Conservation (phyloP, 2,888 invertebrate species). For the Acronicta alni region DNA sequence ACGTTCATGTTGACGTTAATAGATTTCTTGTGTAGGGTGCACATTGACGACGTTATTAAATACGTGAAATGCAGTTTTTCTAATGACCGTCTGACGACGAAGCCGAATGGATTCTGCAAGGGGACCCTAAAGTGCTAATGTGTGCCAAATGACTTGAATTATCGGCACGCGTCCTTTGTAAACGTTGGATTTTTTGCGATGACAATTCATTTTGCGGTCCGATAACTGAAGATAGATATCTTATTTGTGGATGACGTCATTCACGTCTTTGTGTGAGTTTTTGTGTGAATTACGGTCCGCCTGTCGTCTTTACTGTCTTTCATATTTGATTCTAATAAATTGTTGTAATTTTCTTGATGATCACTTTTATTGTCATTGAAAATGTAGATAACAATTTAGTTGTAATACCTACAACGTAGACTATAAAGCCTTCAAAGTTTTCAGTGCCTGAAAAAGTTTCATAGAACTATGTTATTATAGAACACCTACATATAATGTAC, state of each 20-base stretch:
- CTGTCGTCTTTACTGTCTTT: constrained; percentile 3
- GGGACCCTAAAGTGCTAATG: constrained; percentile 68
- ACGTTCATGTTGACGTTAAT: constrained; percentile 83
- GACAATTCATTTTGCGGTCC: constrained; percentile 43
- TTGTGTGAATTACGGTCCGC: constrained; percentile 14
- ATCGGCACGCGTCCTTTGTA: constrained; percentile 61
- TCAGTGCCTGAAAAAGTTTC: too few species aligned
- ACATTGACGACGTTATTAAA: constrained; percentile 83
- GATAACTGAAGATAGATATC: constrained; percentile 36
- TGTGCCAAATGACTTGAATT: constrained; percentile 75
- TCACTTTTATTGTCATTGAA: neutral
- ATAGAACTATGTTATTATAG: too few species aligned
- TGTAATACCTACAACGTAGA: too few species aligned
- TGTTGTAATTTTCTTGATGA: constrained; percentile 2
- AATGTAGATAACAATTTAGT: too few species aligned
- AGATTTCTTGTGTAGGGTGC: constrained; percentile 81
- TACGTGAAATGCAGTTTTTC: constrained; percentile 87
- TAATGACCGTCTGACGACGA: constrained; percentile 71
- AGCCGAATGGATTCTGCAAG: constrained; percentile 53
- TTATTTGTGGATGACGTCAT: constrained; percentile 36
- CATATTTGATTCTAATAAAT: neutral
- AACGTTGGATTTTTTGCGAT: constrained; percentile 51
- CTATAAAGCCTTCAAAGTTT: too few species aligned
- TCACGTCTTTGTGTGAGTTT: constrained; percentile 29
- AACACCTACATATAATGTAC: too few species aligned